phyloP scores from a whole-genome alignment of 2,113 vertebrate genomes.

The Forbesichthys papilliferus region DNA sequence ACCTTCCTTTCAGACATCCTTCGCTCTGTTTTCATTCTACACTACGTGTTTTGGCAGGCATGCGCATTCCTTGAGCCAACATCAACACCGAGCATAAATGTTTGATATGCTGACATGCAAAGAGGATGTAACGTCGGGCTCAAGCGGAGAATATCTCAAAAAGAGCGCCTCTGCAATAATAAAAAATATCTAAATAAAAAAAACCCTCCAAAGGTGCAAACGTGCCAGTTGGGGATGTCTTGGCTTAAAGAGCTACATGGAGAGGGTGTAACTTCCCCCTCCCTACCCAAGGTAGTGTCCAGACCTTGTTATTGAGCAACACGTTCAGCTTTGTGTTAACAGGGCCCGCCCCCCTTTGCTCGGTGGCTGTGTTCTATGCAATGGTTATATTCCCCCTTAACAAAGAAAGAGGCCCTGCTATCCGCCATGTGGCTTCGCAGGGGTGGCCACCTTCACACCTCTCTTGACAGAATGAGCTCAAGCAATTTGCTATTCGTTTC shows the following conservation, averaged over 20 bases:
- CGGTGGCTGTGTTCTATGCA: slow-evolving; percentile 50
- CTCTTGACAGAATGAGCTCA: slow-evolving; percentile 29
- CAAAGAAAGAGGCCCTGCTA: slow-evolving; percentile 60
- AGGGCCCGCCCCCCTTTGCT: slow-evolving; percentile 44
- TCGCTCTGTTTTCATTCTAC: background rate
- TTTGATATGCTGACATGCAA: background rate
- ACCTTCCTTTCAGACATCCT: slow-evolving; percentile 25
- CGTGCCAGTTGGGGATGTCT: background rate
- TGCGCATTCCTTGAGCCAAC: slow-evolving; percentile 28
- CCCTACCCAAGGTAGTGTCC: slow-evolving; percentile 23
- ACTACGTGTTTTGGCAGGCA: slow-evolving; percentile 43
- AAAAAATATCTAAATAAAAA: no score
- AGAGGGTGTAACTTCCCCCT: slow-evolving; percentile 28
- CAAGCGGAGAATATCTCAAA: no score
- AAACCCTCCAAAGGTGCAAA: background rate
- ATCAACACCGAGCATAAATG: background rate
- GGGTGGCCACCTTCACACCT: slow-evolving; percentile 51
- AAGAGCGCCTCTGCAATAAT: no score
- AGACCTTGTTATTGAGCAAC: slow-evolving; percentile 56
- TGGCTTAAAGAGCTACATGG: background rate
- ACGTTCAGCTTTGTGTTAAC: slow-evolving; percentile 36
- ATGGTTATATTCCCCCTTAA: slow-evolving; percentile 24
- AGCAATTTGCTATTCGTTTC: slow-evolving; percentile 44
- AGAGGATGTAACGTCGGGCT: background rate
- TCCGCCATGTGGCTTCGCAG: slow-evolving; percentile 8